Conservation (phyloP, 2,113 vertebrate species). For the Gadus chalcogrammus region DNA sequence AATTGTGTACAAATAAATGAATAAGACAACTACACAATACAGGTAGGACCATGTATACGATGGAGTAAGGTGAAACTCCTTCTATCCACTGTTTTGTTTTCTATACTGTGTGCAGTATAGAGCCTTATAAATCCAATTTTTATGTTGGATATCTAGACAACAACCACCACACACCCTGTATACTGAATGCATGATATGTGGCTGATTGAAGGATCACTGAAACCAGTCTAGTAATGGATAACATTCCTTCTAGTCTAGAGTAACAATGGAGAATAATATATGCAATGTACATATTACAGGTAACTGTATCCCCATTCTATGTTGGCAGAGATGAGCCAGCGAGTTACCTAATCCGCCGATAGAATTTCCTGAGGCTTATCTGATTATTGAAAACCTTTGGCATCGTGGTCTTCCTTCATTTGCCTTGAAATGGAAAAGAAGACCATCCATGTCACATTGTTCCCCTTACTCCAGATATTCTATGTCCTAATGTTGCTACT, state of each 20-base stretch:
- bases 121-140: background rate
- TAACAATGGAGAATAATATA: conserved; percentile 34
- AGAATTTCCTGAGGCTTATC: conserved; percentile 49
- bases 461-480: conserved; percentile 71
- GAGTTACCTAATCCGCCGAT: conserved; percentile 13
- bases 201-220: conserved; percentile 25
- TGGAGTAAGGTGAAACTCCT: conserved; percentile 71
- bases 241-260: conserved; percentile 5
- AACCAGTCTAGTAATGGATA: conserved; percentile 13
- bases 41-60: conserved; percentile 57
- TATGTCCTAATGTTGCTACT: conserved; percentile 49
- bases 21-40: conserved; percentile 55
- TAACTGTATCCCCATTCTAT: conserved; percentile 57
- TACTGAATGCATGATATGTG: conserved; percentile 37
- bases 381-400: conserved; percentile 57
- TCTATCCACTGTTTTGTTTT: conserved; percentile 15
- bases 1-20: conserved; percentile 25
- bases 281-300: conserved; percentile 30
- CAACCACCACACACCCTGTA: conserved; percentile 31
- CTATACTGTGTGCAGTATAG: conserved; percentile 10
- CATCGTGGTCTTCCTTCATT: conserved; percentile 71
- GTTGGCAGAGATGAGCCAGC: conserved; percentile 34
- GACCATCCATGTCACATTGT: conserved; percentile 79
- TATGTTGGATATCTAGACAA: too few relatives aligned
- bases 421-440: conserved; percentile 58